Base-by-base conservation (phyloP, 2,888 invertebrate genomes). In the Corbicula japonica region DNA sequence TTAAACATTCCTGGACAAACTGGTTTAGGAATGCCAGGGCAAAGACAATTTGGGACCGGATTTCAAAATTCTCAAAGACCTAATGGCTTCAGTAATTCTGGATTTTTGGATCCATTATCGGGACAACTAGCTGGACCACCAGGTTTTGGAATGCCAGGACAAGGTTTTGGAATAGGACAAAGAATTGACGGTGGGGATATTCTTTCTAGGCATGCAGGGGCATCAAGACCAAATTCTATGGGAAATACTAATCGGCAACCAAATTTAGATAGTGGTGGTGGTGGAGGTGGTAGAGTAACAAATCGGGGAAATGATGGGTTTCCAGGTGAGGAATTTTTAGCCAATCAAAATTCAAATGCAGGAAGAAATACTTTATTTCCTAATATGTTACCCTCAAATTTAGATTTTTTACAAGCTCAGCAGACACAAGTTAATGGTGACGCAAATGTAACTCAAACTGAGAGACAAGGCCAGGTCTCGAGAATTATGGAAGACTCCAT, bases 141-240 rank as follows among this genome's bases (percentile, higher is more conserved):
- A 10, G 32, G 44, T n/a, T 28, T 52, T 15, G 65, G 65, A 50
- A 48, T 50, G 18, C 21, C 21, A 8, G 21, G 21, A 30, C 30
- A 2, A 44, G 26, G 30, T 15, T n/a, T 65, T 2, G 65, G 65
- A 48, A 18, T 34, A 26, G 30, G 38, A 12, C 35, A 28, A 10
- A 48, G 15, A 50, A 28, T 56, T 4, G 69, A 69, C 54, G 69
- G 69, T 58, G 60, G 58, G 69, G 60, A 44, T 15, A 54, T 12
- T 60, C 34, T n/a, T 60, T 12, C 46, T 46, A 35, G 18, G 1
- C 60, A 35, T 8, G 21, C 2, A 10, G 26, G 26, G 26, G 28
- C 15, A 21, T 32, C 6, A 32, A 32, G 1, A 32, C 4, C n/a
- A 21, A 10, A 21, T 32, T 34, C 35, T n/a, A 56, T 34, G 32